Conservation (phyloP, 2,888 invertebrate genomes). For the Drosophila bunnanda region DNA sequence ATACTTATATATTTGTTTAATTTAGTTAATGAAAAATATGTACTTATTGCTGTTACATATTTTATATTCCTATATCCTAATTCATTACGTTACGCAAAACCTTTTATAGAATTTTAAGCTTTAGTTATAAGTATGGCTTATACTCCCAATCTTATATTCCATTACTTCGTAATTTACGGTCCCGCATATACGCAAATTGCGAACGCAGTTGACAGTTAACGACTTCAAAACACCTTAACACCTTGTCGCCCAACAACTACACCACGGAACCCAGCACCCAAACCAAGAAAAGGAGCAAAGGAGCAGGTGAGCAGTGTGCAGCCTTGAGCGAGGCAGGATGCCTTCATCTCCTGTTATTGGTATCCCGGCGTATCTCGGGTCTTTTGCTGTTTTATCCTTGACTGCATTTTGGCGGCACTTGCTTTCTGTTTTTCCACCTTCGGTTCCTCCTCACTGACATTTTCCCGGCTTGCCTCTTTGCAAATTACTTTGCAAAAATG, state of each 20-base stretch:
- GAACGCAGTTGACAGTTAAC: constrained; percentile 41
- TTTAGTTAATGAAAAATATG: too few relatives aligned
- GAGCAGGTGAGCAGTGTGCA: constrained; percentile 16
- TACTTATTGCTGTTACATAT: too few relatives aligned
- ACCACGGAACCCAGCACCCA: neutral
- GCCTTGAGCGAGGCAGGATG: constrained; percentile 48
- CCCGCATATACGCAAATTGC: constrained; percentile 37
- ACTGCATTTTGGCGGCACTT: constrained; percentile 78
- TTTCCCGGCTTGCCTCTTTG: constrained; percentile 65
- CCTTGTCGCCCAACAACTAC: constrained; percentile 52
- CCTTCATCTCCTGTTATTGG: constrained; percentile 42
- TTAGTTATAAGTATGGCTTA: neutral
- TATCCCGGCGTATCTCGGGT: constrained; percentile 29
- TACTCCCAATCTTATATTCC: neutral
- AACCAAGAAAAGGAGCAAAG: neutral
- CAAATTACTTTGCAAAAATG: constrained; percentile 81
- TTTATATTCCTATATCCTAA: neutral
- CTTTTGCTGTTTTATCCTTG: constrained; percentile 70
- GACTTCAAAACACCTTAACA: constrained; percentile 69
- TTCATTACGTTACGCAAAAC: fast-evolving
- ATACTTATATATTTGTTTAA: neutral
- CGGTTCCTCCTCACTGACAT: constrained; percentile 1
- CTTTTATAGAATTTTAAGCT: too few relatives aligned
- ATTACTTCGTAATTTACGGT: constrained; percentile 18
- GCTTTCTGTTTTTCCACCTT: constrained; percentile 58